Evolutionary conservation across 2,797 vertebrate genomes (phyloP), one percentile per base, ranked within the genome.

Genomic region (Catamblyrhynchus diadema): DNA sequence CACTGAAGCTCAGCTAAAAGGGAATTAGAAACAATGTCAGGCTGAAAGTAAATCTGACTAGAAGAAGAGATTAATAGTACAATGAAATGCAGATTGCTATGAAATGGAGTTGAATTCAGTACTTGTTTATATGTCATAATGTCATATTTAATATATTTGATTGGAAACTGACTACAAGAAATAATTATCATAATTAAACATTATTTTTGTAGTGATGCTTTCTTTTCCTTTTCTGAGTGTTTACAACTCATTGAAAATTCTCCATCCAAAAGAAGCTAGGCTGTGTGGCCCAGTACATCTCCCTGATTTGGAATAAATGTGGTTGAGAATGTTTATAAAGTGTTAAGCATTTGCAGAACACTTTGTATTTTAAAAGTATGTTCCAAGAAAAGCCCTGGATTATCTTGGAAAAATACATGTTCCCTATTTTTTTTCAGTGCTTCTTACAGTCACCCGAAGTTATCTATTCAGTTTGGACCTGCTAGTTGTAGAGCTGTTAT

Each of bases 1-100:
- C 27, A 53, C 59, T 86, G 83, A 92, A 77, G 37, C 16, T 82
- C 47, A 72, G 62, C 59, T 94, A 42, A 80, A 84, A 82, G n/a
- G 37, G 54, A 88, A 82, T 92, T 93, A 80, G 79, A 90, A 93
- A 95, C 66, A 93, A 75, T 65, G 83, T 90, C 81, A 95, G 73
- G 62, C 60, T 75, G 41, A 86, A 88, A 90, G 83, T 90, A 91
- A 90, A 91, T 74, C 48, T 82, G 45, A 93, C 20, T 69, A 39
- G 81, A 37, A 77, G 54, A 82, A 77, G 51, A 78, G 56, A 82
- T 66, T 10, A 93, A 80, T 81, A 65, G 48, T 54, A 33, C 25
- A 15, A 13, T 60, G 25, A 61, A 74, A 50, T 54, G 30, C 15
- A 83, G 48, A 50, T 32, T 78, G 47, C 60, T 75, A 12, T 54